Evolutionary conservation across 2,888 invertebrate genomes (phyloP), one percentile per base, ranked within the genome.

Genomic region (Hydropsyche betteni): DNA sequence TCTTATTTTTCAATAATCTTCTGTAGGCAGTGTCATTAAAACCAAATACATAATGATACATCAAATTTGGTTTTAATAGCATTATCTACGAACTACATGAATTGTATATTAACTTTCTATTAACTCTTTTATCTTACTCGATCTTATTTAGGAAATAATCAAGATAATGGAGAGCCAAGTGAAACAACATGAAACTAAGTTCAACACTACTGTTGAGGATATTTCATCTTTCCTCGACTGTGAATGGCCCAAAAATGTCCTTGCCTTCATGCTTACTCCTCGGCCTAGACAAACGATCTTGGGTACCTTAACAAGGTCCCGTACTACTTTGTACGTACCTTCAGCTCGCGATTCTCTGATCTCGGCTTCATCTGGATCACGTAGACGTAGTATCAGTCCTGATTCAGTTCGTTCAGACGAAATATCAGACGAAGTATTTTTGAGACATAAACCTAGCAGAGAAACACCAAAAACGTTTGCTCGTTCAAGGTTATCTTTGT

Each of bases 271-370:
- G 0, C 81, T 82, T 75, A 83, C 84, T 0, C 85, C 86, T 81
- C 85, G 87, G 0, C 86, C 86, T 70, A 74, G 87, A 1, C 85
- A 81, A 7, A 85, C 86, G 8, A 88, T 90, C 80, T 86, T 90
- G 7, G 89, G 88, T 8, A 86, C 87, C 4, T 81, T 90, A 61
- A 87, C 89, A 0, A 82, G 90, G 0, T 90, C 90, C 0, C 84
- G 89, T 14, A 90, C 90, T 0, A 87, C 89, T 44, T 82, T 90
- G 0, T 86, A 88, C 76, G 79, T 85, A 52, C 80, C 85, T 0
- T 85, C 86, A 0, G 85, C 86, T 12, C 53, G 53, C 8, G 75
- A 77, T 55, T 68, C 70, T 7, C 44, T 33, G 0, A 70, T 55
- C 8, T 33, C 72, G 4, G 33, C 38, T 5, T 75, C 68, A 34